phyloP scores from a whole-genome alignment of 2,797 vertebrate species.

The Agapornis canus region DNA sequence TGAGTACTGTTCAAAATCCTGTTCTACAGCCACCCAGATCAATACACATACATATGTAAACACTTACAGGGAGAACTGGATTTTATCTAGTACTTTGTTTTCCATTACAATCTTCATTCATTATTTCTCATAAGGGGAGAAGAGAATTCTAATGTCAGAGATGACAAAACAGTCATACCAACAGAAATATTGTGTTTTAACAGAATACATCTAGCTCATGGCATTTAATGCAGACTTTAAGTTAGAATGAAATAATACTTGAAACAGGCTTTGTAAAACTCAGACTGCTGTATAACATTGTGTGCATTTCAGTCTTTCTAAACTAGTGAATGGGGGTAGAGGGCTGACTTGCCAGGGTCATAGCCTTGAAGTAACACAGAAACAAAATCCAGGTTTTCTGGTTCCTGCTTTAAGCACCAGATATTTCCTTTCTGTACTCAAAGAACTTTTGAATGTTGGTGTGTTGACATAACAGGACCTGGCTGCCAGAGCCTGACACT shows the following conservation, averaged over 20 bases:
- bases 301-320: slow-evolving; percentile 10
- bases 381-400: slow-evolving; percentile 38
- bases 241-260: not conserved
- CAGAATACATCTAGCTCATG: not conserved
- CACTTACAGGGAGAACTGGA: not conserved
- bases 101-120: not conserved
- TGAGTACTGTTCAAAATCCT: not conserved
- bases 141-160: not conserved
- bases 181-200: not conserved
- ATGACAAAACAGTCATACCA: not conserved
- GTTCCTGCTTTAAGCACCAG: slow-evolving; percentile 32
- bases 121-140: not conserved
- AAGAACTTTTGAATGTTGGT: not conserved
- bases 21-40: not conserved
- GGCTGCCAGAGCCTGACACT: not conserved
- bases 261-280: not conserved
- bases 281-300: not conserved
- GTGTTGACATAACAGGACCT: not conserved
- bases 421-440: slow-evolving; percentile 14
- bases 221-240: not conserved
- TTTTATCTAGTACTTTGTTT: not conserved
- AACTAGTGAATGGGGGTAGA: slow-evolving; percentile 1
- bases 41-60: not conserved
- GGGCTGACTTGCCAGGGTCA: slow-evolving; percentile 23
- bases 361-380: not conserved